Evolutionary conservation across 2,113 vertebrate species (phyloP).

Genomic region (Riparia riparia): DNA sequence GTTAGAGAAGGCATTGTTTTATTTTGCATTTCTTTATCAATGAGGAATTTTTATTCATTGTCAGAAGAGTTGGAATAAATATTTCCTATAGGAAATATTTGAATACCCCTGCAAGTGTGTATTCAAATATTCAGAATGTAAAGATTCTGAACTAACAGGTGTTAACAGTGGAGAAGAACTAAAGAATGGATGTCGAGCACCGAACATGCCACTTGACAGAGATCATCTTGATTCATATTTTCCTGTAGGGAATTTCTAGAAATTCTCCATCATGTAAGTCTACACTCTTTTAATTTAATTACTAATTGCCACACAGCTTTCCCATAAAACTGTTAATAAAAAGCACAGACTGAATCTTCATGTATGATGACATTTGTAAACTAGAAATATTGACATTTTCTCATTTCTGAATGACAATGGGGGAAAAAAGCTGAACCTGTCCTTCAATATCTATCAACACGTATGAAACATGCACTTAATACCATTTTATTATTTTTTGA

Average conservation of each 20-base stretch:
- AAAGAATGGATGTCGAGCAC: background rate
- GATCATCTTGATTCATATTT: background rate
- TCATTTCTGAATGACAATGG: background rate
- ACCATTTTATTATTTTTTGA: conserved; percentile 17
- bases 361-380: accelerated
- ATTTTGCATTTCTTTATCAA: background rate
- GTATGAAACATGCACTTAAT: background rate
- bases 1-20: background rate
- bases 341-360: background rate
- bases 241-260: background rate
- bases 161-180: background rate
- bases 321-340: background rate
- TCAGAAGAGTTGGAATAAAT: background rate
- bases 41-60: background rate
- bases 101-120: background rate
- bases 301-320: background rate
- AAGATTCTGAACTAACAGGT: background rate
- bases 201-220: background rate
- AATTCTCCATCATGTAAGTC: background rate
- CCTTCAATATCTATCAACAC: background rate
- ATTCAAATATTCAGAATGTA: too few relatives aligned
- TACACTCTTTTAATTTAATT: background rate
- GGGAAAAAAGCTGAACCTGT: background rate
- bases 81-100: background rate
- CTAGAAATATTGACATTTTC: background rate